Conservation (phyloP, 2,113 vertebrate genomes). For the Phoenicopterus ruber region DNA sequence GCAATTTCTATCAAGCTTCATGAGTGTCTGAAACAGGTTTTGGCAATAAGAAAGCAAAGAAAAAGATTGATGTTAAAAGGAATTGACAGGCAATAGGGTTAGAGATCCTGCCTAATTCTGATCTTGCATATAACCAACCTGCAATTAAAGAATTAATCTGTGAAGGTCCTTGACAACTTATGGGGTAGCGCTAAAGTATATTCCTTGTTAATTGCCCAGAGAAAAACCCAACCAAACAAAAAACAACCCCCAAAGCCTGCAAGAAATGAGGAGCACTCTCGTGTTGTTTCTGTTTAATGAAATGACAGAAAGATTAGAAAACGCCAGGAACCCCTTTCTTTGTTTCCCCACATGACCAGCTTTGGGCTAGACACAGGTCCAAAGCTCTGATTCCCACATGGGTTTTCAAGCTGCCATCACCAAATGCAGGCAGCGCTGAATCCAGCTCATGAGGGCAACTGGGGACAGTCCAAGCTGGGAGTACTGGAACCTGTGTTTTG, state of each 20-base stretch:
- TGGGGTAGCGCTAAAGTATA: background rate
- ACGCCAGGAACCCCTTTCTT: background rate
- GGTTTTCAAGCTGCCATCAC: background rate
- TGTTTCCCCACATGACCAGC: background rate
- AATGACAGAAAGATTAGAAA: background rate
- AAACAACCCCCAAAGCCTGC: background rate
- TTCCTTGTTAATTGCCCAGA: background rate
- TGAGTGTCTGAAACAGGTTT: slow-evolving; percentile 35
- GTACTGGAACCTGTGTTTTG: background rate
- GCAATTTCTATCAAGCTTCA: slow-evolving; percentile 27
- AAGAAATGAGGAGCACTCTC: background rate
- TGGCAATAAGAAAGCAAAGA: slow-evolving; percentile 20
- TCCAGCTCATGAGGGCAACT: background rate
- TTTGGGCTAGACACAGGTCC: background rate
- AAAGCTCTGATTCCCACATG: background rate
- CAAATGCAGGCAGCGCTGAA: background rate
- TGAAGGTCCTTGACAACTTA: slow-evolving; percentile 42
- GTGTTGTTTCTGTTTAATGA: background rate
- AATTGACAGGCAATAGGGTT: slow-evolving; percentile 69
- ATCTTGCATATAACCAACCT: slow-evolving; percentile 52
- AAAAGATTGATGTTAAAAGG: slow-evolving; percentile 55
- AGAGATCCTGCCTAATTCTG: slow-evolving; percentile 51
- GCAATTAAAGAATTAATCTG: slow-evolving; percentile 65
- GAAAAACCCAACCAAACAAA: background rate
- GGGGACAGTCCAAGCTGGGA: background rate